Conservation (phyloP, 2,797 vertebrate species). For the Gadopsis bispinosus region DNA sequence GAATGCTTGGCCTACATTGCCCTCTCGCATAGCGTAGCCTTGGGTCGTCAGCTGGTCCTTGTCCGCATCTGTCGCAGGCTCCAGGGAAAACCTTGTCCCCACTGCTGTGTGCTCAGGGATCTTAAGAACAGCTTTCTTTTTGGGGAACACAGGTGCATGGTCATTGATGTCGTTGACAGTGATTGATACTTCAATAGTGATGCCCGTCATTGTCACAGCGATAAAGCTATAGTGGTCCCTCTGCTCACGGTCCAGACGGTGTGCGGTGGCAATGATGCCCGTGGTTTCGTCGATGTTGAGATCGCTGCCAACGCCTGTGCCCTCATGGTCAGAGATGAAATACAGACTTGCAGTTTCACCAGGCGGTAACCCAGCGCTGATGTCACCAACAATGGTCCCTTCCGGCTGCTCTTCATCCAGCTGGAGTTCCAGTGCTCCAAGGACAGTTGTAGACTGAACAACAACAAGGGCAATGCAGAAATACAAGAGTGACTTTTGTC, state of each 20-base stretch:
- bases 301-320: constrained; percentile 90
- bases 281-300: constrained; percentile 94
- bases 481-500: constrained; percentile 65
- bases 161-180: constrained; percentile 96
- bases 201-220: constrained; percentile 93
- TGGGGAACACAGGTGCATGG: constrained; percentile 91
- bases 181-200: constrained; percentile 92
- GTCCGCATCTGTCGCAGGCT: constrained; percentile 93
- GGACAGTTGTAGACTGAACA: constrained; percentile 75
- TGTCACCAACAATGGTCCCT: constrained; percentile 95
- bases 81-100: constrained; percentile 93
- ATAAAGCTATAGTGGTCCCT: constrained; percentile 95
- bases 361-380: constrained; percentile 91
- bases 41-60: constrained; percentile 91
- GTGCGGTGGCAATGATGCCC: constrained; percentile 94
- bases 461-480: constrained; percentile 69
- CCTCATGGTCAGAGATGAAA: constrained; percentile 96
- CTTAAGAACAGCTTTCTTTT: constrained; percentile 85
- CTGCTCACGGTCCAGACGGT: constrained; percentile 91
- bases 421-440: constrained; percentile 90
- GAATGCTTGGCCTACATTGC: constrained; percentile 92
- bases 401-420: constrained; percentile 96
- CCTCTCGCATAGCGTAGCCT: constrained; percentile 92
- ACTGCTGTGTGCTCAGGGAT: constrained; percentile 93
- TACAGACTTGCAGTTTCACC: constrained; percentile 91